A percentile compares a stretch with the other conserved stretches of the same genome.
These are phyloP conservation scores for Elgaria multicarinata DNA, from an alignment of 2,113 vertebrate species.

Conservation along the genomic window DNA sequence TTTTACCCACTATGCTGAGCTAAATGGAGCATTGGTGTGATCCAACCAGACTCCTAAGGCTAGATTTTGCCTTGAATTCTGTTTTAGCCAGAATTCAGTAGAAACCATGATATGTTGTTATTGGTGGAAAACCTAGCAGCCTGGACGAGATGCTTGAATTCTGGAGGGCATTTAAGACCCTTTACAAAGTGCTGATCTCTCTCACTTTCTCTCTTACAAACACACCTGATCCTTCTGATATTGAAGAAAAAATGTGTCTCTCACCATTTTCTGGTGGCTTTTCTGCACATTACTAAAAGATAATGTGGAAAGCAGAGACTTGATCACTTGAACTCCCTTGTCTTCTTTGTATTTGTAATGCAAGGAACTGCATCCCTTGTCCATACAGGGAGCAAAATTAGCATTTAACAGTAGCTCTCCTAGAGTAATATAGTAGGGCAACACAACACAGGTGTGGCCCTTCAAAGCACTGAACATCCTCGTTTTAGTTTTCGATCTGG, in stretches of 20 bases:
- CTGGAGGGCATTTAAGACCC: neutral
- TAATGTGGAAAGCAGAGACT: neutral
- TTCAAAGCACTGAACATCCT: conserved; percentile 30
- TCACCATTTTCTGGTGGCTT: neutral
- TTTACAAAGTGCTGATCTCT: neutral
- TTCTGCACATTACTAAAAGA: neutral
- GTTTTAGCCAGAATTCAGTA: neutral
- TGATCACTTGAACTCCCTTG: neutral
- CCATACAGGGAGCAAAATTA: neutral
- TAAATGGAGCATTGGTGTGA: neutral
- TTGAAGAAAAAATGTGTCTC: neutral
- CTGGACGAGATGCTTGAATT: neutral
- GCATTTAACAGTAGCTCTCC: too few relatives aligned
- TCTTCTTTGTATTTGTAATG: neutral
- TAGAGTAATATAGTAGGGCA: neutral
- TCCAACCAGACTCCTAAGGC: neutral
- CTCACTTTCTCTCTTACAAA: too few relatives aligned
- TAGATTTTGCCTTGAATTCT: neutral
- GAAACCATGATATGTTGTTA: neutral
- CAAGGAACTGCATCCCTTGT: neutral
- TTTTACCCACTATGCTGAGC: too few relatives aligned
- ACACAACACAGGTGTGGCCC: neutral
- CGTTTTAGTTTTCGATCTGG: conserved; percentile 42
- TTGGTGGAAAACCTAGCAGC: neutral
- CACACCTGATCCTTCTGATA: neutral